Evolutionary conservation across 1,140 invertebrate genomes (phyloP).

Genomic region (Monomorium pharaonis): DNA sequence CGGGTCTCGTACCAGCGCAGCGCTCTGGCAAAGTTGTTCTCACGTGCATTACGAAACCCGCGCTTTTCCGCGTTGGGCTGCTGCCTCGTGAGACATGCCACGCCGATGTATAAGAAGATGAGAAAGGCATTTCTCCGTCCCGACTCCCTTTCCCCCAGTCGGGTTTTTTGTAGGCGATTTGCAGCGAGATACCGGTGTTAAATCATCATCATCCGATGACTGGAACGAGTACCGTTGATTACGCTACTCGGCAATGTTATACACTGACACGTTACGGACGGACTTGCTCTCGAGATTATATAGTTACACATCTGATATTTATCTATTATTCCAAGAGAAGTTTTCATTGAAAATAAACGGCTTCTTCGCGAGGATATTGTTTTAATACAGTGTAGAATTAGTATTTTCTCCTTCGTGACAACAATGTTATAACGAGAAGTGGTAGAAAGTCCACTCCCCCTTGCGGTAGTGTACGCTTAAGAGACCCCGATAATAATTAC

Average conservation of each 20-base stretch:
- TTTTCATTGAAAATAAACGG: not conserved
- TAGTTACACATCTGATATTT: not conserved
- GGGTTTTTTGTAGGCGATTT: conserved; percentile 2
- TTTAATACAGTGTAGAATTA: not conserved
- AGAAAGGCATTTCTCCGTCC: conserved; percentile 26
- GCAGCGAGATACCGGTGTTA: not conserved
- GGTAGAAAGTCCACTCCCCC: conserved; percentile 39
- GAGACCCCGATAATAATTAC: conserved; percentile 39
- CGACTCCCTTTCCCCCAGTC: not conserved
- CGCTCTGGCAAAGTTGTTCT: conserved; percentile 30
- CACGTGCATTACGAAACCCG: conserved; percentile 18
- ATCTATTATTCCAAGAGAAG: not conserved
- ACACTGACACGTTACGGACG: not conserved
- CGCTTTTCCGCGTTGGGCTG: conserved; percentile 45
- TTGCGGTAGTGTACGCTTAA: conserved; percentile 15
- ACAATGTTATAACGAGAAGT: not conserved
- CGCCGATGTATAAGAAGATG: not conserved
- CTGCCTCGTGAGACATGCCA: conserved; percentile 14
- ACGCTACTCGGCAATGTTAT: not conserved
- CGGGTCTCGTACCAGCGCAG: not conserved
- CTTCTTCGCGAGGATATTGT: not conserved
- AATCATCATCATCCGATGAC: not conserved
- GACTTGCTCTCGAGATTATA: not conserved
- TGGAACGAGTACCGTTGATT: not conserved
- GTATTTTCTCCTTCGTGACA: not conserved